Evolutionary conservation across 1,140 invertebrate genomes (phyloP).

Genomic region (Dufourea novaeangliae): DNA sequence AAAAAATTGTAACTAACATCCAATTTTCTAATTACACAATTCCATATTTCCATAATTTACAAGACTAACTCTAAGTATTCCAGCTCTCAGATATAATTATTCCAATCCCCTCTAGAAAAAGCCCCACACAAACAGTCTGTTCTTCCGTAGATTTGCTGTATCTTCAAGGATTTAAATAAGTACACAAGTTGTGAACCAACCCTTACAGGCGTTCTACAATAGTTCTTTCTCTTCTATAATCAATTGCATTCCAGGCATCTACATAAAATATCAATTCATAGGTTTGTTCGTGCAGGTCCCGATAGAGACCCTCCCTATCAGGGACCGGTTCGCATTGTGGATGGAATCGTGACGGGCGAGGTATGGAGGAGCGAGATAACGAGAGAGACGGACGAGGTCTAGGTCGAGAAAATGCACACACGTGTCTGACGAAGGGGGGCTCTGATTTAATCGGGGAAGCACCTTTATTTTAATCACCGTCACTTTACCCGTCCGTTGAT

Average conservation of each 20-base stretch:
- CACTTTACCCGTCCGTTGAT: conserved; percentile 51
- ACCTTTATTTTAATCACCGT: conserved; percentile 53
- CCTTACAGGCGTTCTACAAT: not conserved
- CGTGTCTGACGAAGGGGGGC: conserved; percentile 35
- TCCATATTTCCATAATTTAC: too few species aligned
- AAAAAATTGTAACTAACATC: too few species aligned
- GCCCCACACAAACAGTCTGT: too few species aligned
- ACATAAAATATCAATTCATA: conserved; percentile 24
- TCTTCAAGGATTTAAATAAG: not conserved
- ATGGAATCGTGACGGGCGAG: not conserved
- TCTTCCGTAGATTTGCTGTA: too few species aligned
- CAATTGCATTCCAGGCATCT: conserved; percentile 16
- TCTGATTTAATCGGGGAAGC: conserved; percentile 39
- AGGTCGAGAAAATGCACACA: not conserved
- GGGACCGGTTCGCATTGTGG: conserved; percentile 7
- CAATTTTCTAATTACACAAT: too few species aligned
- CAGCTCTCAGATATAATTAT: too few species aligned
- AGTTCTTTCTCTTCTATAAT: not conserved
- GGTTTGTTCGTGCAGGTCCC: not conserved
- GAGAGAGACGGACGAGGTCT: not conserved
- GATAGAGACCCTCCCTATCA: conserved; percentile 2
- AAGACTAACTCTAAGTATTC: too few species aligned
- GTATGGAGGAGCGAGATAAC: not conserved
- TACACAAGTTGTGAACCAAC: not conserved
- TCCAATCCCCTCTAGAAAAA: too few species aligned